Evolutionary conservation across 1,140 invertebrate genomes (phyloP).

Genomic region (Anagrus nilaparvatae): DNA sequence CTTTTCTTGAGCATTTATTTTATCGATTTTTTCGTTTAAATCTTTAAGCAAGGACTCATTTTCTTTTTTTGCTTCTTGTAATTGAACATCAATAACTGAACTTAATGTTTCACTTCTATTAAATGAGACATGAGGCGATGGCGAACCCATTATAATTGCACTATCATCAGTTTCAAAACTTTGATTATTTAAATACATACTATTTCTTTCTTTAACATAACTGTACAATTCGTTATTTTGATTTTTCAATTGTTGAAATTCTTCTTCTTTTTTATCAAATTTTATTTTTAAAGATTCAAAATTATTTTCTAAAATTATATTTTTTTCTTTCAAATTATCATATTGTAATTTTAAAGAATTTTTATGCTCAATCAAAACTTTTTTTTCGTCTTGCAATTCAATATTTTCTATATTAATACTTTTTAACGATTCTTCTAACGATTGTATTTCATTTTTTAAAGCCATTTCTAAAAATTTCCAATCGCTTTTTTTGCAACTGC

Average conservation of each 20-base stretch:
- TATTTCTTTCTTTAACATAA: constrained; percentile 28
- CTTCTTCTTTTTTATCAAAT: constrained; percentile 29
- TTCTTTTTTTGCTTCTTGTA: constrained; percentile 33
- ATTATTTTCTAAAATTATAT: constrained; percentile 21
- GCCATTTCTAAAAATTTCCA: constrained; percentile 17
- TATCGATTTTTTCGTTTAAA: too few relatives aligned
- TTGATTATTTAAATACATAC: constrained; percentile 19
- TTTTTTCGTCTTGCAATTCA: constrained; percentile 27
- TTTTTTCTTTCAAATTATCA: constrained; percentile 23
- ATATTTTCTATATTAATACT: constrained; percentile 25
- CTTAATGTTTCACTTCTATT: constrained; percentile 32
- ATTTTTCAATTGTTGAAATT: constrained; percentile 29
- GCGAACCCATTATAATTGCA: constrained; percentile 12
- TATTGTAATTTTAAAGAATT: constrained; percentile 17
- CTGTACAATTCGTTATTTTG: constrained; percentile 32
- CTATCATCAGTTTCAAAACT: constrained; percentile 33
- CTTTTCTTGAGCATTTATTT: too few relatives aligned
- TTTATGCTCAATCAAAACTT: constrained; percentile 22
- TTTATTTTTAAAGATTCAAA: constrained; percentile 24
- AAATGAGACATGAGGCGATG: constrained; percentile 17
- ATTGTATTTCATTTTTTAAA: constrained; percentile 29
- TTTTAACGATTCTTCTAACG: constrained; percentile 24
- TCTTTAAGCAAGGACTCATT: too few relatives aligned
- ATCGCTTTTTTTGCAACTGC: constrained; percentile 22
- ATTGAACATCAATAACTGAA: constrained; percentile 37